phyloP scores from a whole-genome alignment of 2,888 invertebrate species.

The Pardosa pseudoannulata region DNA sequence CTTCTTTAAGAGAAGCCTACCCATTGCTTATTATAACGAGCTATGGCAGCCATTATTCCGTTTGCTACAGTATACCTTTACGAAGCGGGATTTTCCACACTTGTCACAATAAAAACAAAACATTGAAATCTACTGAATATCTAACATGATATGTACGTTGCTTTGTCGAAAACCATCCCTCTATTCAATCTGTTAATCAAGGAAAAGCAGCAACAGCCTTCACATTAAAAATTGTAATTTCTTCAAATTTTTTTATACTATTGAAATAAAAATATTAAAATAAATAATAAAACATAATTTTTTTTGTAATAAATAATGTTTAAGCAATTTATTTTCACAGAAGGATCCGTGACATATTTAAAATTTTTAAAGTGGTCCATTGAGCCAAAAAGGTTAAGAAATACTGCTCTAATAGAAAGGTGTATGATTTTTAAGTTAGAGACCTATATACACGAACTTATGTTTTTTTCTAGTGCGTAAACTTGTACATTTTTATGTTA shows the following conservation, averaged over 20 bases:
- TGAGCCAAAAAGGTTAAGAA: no score
- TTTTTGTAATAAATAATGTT: no score
- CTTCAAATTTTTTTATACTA: conserved; percentile 55
- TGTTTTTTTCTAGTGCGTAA: no score
- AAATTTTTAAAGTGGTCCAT: no score
- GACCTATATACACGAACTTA: no score
- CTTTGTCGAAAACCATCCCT: conserved; percentile 57
- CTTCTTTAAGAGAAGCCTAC: conserved; percentile 42
- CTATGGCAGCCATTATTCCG: conserved; percentile 28
- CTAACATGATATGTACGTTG: conserved; percentile 45
- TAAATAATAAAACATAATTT: no score
- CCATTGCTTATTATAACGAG: conserved; percentile 42
- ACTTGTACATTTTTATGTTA: no score
- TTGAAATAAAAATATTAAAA: no score
- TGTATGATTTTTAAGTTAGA: no score
- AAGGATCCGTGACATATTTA: no score
- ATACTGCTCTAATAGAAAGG: no score
- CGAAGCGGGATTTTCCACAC: conserved; percentile 42
- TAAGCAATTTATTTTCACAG: no score
- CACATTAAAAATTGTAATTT: conserved; percentile 49
- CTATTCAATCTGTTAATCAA: conserved; percentile 46
- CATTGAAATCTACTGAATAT: conserved; percentile 48
- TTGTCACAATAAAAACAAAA: conserved; percentile 49
- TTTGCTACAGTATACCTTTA: conserved; percentile 30
- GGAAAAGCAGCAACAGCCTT: conserved; percentile 54